phyloP scores from a whole-genome alignment of 1,140 invertebrate genomes.

The Drosophila leontia region DNA sequence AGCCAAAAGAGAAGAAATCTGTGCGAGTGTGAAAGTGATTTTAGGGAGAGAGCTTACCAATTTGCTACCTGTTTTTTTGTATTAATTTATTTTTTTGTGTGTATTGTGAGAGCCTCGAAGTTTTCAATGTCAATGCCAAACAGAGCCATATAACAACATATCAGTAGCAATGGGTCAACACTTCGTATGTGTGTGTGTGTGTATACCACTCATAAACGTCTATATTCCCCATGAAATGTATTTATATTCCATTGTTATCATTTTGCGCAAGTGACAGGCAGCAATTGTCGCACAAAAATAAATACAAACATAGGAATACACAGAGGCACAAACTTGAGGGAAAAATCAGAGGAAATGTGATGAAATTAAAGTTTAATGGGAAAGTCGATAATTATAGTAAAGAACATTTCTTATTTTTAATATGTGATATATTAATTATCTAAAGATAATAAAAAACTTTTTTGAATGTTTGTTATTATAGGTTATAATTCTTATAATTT shows the following conservation, averaged over 20 bases:
- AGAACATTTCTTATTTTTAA: too few species aligned
- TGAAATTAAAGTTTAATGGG: neutral
- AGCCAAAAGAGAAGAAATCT: slow-evolving; percentile 20
- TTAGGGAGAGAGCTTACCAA: slow-evolving; percentile 6
- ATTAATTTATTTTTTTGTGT: neutral
- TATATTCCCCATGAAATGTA: slow-evolving; percentile 36
- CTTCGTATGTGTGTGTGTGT: neutral
- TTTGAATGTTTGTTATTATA: too few species aligned
- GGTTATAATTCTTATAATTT: too few species aligned
- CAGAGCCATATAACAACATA: slow-evolving; percentile 22
- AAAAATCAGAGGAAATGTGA: neutral
- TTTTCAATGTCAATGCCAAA: slow-evolving; percentile 72
- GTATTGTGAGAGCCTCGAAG: slow-evolving; percentile 1
- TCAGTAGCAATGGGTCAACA: slow-evolving; percentile 45
- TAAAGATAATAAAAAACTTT: too few species aligned
- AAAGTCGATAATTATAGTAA: too few species aligned
- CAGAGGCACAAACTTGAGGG: neutral
- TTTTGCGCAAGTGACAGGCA: slow-evolving; percentile 44
- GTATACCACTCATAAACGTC: slow-evolving; percentile 20
- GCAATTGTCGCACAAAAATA: slow-evolving; percentile 19
- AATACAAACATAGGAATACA: neutral
- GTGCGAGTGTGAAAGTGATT: slow-evolving; percentile 49
- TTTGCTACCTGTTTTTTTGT: slow-evolving; percentile 12
- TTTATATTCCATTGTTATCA: slow-evolving; percentile 68
- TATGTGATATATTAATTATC: too few species aligned